Evolutionary conservation across 1,140 invertebrate species (phyloP), one percentile per base, ranked within the genome.

Genomic region (Scylla paramamosain): DNA sequence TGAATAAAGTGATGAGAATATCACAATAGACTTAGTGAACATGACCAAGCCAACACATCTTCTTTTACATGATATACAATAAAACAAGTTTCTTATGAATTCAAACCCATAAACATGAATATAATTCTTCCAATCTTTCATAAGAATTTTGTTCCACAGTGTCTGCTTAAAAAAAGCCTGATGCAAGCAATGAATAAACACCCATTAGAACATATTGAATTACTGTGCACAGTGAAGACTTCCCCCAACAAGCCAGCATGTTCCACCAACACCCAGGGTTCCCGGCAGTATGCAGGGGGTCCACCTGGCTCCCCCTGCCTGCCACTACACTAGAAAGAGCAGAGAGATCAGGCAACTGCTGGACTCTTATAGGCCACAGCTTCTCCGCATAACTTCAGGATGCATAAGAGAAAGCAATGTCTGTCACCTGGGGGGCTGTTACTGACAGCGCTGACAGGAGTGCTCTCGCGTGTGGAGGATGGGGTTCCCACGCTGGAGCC

Each of bases 401-500:
- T 77, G 67, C 67, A 77, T 77, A n/a, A 77, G 16, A 77, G 67
- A 77, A 77, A 77, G 20, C 67, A 77, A 90, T 90, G 88, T 48
- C 16, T 90, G 88, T 16, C 39, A 95, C 94, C 94, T 95, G 94
- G 94, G 82, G 94, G 94, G 91, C 94, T 95, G 91, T 95, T 95
- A 95, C 94, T 95, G 94, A 95, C 48, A 45, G 94, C 91, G 94
- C 94, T 95, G 94, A 95, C 94, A 86, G 94, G 94, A 46, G 94
- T 95, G 94, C 94, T 95, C 91, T 95, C 94, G 20, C 94, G 91
- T 77, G 94, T 95, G 94, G 94, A 95, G 94, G 94, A 95, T 59
- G 94, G 94, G n/a, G 94, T 95, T 28, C 94, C 94, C 83, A 95
- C 84, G 88, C 94, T 95, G 94, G 94, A 95, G n/a, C 94, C 94